phyloP scores from a whole-genome alignment of 2,113 vertebrate genomes.

The Nycticorax nycticorax region DNA sequence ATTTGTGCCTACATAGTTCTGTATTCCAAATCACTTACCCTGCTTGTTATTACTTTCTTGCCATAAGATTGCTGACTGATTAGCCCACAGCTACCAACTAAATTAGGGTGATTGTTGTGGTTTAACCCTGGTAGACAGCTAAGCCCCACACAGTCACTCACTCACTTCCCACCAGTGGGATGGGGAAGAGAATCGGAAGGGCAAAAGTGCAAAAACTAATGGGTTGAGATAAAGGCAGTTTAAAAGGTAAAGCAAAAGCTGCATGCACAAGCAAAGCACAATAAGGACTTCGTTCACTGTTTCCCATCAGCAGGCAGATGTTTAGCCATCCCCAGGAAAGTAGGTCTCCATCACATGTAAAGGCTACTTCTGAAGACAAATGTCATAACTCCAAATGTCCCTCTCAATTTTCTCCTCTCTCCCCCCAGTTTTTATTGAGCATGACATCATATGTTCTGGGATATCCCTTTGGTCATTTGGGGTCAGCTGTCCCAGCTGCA shows the following conservation, averaged over 20 bases:
- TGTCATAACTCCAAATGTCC: fast-evolving
- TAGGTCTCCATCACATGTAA: fast-evolving
- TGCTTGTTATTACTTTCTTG: background rate
- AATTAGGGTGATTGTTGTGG: background rate
- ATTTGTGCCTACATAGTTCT: background rate
- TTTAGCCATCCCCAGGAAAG: background rate
- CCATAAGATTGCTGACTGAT: background rate
- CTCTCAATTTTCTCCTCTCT: background rate
- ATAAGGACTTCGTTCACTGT: background rate
- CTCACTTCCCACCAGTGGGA: background rate
- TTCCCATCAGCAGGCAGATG: no score
- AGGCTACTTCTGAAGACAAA: background rate
- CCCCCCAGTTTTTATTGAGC: background rate
- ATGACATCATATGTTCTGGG: fast-evolving
- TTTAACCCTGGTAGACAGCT: background rate
- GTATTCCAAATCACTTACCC: background rate
- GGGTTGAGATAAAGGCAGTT: background rate
- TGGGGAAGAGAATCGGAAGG: background rate
- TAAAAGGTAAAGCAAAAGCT: background rate
- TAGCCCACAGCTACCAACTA: background rate
- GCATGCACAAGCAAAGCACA: fast-evolving
- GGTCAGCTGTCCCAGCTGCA: background rate
- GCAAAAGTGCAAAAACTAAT: background rate
- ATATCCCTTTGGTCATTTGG: background rate
- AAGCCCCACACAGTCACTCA: background rate